Conservation (phyloP, 2,113 vertebrate species). For the Phylloscopus trochiloides region DNA sequence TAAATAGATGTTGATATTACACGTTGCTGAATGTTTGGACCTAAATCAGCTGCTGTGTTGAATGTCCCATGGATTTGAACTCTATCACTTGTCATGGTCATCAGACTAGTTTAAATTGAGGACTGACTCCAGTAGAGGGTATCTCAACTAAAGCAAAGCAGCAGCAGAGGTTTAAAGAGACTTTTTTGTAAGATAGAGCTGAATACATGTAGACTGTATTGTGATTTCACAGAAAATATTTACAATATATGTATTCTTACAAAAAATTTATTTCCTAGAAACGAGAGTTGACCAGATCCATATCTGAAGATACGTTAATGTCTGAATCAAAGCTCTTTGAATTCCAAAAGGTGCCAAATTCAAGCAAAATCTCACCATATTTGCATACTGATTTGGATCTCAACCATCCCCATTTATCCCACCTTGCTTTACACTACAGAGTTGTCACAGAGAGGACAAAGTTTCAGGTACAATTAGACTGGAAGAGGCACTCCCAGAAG, state of each 20-base stretch:
- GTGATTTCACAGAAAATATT: neutral
- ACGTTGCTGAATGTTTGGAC: neutral
- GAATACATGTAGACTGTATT: neutral
- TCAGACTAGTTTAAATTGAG: neutral
- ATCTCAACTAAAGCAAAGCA: neutral
- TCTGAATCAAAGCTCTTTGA: neutral
- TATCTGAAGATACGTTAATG: neutral
- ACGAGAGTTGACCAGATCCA: neutral
- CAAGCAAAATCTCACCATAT: neutral
- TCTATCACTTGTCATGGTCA: neutral
- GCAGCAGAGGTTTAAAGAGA: neutral
- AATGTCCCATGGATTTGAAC: neutral
- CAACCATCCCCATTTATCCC: neutral
- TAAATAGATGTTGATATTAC: neutral
- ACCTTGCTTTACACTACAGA: neutral
- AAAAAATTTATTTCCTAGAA: neutral
- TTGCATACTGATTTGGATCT: neutral
- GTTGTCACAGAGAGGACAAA: neutral
- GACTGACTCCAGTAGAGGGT: neutral
- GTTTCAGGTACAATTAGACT: neutral
- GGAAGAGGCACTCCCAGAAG: neutral
- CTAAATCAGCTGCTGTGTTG: neutral
- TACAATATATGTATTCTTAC: neutral
- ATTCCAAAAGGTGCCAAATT: neutral
- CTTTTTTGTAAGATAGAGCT: neutral